A percentile compares a stretch with the other conserved stretches of the same genome.
These are phyloP conservation scores for Thripadectes ignobilis DNA, from an alignment of 2,797 vertebrate species.

Conservation along the genomic window DNA sequence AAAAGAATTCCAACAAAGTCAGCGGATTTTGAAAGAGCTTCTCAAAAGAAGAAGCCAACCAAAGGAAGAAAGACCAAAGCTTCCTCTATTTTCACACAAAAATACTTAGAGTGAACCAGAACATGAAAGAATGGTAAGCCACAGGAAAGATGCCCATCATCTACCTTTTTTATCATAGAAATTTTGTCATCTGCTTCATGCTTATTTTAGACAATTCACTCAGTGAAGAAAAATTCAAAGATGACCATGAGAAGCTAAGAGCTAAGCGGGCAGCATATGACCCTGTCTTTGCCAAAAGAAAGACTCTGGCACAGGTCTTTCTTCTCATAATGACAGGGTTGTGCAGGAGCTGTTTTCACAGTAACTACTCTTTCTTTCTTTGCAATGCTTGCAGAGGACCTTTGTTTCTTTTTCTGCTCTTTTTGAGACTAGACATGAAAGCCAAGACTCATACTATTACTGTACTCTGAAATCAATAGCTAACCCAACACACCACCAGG, in stretches of 20 bases:
- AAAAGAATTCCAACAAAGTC: too few relatives aligned
- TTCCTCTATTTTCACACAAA: not conserved
- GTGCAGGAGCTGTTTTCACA: not conserved
- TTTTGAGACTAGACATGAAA: not conserved
- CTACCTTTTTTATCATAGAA: not conserved
- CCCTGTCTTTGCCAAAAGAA: not conserved
- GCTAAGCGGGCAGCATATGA: accelerated
- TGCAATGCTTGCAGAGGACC: not conserved
- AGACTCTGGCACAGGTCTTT: not conserved
- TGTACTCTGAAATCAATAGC: not conserved
- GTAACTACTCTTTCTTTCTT: not conserved
- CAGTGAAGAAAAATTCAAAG: not conserved
- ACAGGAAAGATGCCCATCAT: not conserved
- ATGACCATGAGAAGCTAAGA: not conserved
- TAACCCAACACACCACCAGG: not conserved
- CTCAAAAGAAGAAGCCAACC: too few relatives aligned
- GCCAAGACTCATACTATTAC: not conserved
- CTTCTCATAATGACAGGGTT: not conserved
- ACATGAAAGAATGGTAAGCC: not conserved
- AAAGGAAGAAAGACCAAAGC: not conserved
- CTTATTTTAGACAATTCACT: not conserved
- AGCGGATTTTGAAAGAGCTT: too few relatives aligned
- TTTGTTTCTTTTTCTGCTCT: not conserved
- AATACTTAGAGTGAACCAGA: not conserved
- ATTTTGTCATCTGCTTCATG: not conserved